phyloP scores from a whole-genome alignment of 1,140 invertebrate species.

The Spodoptera frugiperda region DNA sequence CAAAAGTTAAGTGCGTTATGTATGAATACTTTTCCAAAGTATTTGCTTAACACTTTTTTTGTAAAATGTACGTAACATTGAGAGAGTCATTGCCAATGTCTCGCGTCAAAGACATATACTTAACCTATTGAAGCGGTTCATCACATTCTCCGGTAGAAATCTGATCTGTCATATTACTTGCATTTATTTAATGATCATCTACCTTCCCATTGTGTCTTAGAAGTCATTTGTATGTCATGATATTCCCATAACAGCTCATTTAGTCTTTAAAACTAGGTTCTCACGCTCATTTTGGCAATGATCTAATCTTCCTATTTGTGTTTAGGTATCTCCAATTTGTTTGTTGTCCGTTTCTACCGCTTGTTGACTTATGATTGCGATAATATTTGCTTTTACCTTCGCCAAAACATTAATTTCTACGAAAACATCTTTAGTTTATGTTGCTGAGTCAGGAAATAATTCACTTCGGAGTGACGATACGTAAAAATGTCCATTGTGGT shows the following conservation, averaged over 20 bases:
- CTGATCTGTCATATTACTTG: constrained; percentile 23
- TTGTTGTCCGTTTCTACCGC: constrained; percentile 3
- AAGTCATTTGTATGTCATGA: constrained; percentile 14
- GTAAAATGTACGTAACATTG: no score
- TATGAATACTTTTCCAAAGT: no score
- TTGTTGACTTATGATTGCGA: not conserved
- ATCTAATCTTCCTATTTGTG: constrained; percentile 10
- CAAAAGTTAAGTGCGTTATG: no score
- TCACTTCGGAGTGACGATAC: constrained; percentile 20
- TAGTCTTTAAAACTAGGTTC: not conserved
- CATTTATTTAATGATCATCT: constrained; percentile 11
- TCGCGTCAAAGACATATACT: not conserved
- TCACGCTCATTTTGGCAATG: constrained; percentile 27
- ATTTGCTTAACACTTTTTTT: no score
- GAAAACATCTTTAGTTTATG: constrained; percentile 3
- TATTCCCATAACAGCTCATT: constrained; percentile 10
- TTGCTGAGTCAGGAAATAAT: constrained; percentile 28
- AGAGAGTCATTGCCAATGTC: not conserved
- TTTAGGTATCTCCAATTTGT: not conserved
- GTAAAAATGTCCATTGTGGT: constrained; percentile 28
- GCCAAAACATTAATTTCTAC: not conserved
- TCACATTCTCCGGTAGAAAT: constrained; percentile 7
- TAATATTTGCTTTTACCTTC: constrained; percentile 10
- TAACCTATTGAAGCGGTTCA: not conserved
- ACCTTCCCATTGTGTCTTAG: not conserved